Evolutionary conservation across 2,113 vertebrate genomes (phyloP), one percentile per base, ranked within the genome.

Genomic region (Holacanthus passer): DNA sequence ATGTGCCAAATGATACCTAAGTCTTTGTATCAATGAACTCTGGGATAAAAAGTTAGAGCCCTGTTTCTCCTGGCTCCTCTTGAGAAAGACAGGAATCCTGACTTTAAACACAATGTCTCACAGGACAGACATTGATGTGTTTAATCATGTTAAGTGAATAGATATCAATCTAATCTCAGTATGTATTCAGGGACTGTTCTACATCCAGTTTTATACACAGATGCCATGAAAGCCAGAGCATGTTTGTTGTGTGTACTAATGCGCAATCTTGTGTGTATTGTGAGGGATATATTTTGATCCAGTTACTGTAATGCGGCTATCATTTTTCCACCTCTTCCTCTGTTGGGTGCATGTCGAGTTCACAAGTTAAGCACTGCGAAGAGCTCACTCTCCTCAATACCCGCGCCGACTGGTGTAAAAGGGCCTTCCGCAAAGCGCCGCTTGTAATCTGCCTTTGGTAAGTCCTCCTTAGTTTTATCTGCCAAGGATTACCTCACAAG

Each of bases 381-480:
- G 91, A 91, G 93, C 93, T 93, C 88, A 80, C 88, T 88, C 90
- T 91, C 88, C 86, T 90, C 91, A 92, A 91, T 94, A 90, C 89
- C 91, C 92, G 83, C 74, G 83, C 90, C 84, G 91, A 83, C 88
- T 89, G 92, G 87, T 94, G 92, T 93, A 93, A 92, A 92, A 91
- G 85, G 92, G 91, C 87, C 91, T 92, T 92, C 91, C 89, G 92
- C 94, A 94, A 94, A 94, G 93, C 92, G 85, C 90, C 68, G 72
- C 94, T 92, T 90, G 93, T 95, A 95, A 95, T 95, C 94, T 95
- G 93, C 89, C 94, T 95, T 93, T 91, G 91, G 94, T 95, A 95
- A 94, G 90, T 93, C 92, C 94, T 94, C 93, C 90, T 95, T 95
- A 94, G 94, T 95, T 95, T 94, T 95, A 94, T 94, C 94, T 94